Conservation (phyloP, 2,797 vertebrate genomes). For the Cossypha heuglini region DNA sequence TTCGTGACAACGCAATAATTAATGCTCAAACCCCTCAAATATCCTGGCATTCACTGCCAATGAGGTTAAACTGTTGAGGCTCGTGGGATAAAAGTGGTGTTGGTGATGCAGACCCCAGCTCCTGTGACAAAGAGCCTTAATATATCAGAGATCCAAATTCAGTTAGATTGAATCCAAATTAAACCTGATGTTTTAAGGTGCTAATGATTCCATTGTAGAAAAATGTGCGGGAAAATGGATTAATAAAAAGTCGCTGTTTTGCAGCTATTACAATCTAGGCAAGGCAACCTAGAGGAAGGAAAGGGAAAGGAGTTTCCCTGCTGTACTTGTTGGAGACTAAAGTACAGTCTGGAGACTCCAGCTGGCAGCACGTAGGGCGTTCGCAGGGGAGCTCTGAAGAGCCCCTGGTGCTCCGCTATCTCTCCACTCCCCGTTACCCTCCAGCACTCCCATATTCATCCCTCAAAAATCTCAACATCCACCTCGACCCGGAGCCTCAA, state of each 20-base stretch:
- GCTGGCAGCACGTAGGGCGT: neutral
- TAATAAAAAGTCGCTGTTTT: neutral
- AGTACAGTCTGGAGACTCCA: neutral
- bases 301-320: neutral
- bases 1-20: neutral
- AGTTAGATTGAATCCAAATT: neutral
- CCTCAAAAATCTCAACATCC: neutral
- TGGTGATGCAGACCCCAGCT: neutral
- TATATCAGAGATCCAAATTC: neutral
- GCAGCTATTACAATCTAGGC: neutral
- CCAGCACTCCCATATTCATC: neutral
- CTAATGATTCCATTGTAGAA: neutral
- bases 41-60: neutral
- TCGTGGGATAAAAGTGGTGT: neutral
- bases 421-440: neutral
- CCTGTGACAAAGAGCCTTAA: neutral
- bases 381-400: neutral
- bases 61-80: neutral
- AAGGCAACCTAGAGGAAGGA: neutral
- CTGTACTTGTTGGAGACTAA: neutral
- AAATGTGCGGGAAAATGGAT: neutral
- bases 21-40: neutral
- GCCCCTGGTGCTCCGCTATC: neutral
- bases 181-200: neutral
- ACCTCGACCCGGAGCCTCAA: neutral